Percentiles rank a stretch among this genome's conserved stretches.
Evolutionary conservation across 2,797 vertebrate species (phyloP).

Genomic region (Gallirallus australis): DNA sequence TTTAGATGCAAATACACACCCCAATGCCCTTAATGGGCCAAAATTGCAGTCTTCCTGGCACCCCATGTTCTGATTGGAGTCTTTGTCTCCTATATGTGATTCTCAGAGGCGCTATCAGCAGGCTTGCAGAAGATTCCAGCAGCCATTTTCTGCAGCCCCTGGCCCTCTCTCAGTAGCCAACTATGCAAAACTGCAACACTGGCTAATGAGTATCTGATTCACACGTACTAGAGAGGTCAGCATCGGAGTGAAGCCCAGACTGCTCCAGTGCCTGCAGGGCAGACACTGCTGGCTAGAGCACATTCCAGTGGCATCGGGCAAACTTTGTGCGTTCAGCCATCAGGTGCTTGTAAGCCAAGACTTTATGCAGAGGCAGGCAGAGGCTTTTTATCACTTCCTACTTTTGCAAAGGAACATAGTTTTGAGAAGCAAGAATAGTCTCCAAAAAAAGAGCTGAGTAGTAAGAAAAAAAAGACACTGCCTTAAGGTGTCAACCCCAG

Average conservation of each 20-base stretch:
- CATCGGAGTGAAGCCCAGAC: neutral
- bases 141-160: no score
- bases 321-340: neutral
- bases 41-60: no score
- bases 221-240: neutral
- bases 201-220: neutral
- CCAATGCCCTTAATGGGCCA: no score
- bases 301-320: neutral
- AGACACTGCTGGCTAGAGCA: neutral
- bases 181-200: no score
- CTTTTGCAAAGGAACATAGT: neutral
- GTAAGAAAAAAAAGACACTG: neutral
- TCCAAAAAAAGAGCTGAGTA: neutral
- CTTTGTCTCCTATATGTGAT: no score
- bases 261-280: neutral
- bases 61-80: no score
- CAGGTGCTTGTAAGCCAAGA: fast-evolving
- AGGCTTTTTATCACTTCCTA: neutral
- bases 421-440: neutral
- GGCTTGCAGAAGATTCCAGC: no score
- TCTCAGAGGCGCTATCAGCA: no score
- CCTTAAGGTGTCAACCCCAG: neutral
- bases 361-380: neutral
- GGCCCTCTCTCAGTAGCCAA: no score
- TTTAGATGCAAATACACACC: no score